Evolutionary conservation across 2,888 invertebrate genomes (phyloP).

Genomic region (Arrhopalites spinosus): DNA sequence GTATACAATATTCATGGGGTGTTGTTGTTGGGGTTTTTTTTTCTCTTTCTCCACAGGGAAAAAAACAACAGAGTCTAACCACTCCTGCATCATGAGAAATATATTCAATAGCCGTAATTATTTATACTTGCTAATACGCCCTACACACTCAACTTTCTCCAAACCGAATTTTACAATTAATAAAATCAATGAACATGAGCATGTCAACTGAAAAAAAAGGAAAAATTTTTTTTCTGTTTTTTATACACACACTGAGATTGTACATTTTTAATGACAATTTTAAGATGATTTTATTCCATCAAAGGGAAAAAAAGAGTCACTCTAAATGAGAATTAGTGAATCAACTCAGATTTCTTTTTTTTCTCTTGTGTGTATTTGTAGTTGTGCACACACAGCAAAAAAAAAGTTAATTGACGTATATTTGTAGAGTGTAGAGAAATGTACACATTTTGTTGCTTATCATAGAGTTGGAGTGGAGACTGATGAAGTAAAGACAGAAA

Average conservation of each 20-base stretch:
- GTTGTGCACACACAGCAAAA: background rate
- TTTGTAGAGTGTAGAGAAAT: background rate
- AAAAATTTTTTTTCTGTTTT: background rate
- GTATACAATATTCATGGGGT: background rate
- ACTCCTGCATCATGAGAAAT: background rate
- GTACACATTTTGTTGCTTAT: background rate
- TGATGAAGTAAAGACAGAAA: too few species aligned
- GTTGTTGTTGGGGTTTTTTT: background rate
- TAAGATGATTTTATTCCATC: background rate
- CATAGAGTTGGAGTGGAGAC: too few species aligned
- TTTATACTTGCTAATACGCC: background rate
- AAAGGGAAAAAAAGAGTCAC: background rate
- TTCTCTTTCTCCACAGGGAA: background rate
- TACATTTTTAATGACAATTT: background rate
- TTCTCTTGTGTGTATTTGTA: background rate
- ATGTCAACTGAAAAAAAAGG: background rate
- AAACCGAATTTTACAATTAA: background rate
- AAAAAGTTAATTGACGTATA: background rate
- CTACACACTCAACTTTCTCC: background rate
- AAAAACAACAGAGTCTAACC: background rate
- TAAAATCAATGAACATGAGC: background rate
- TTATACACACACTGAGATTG: background rate
- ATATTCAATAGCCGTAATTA: too few species aligned
- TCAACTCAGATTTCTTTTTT: background rate
- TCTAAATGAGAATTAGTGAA: background rate